phyloP scores from a whole-genome alignment of 2,888 invertebrate species.

The Drosophila anceps region DNA sequence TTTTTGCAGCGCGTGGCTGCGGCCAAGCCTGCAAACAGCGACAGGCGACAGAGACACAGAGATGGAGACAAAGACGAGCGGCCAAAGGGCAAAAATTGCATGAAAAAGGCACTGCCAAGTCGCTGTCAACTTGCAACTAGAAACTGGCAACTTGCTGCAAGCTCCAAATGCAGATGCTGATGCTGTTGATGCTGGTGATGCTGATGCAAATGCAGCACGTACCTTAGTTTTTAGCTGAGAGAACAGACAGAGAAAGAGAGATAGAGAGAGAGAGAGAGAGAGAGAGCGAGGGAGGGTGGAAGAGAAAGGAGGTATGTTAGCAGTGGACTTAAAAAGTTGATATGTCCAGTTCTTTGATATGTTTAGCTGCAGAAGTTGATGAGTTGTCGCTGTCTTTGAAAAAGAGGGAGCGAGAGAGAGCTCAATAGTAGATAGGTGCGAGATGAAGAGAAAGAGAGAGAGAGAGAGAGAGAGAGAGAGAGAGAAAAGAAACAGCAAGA shows the following conservation, averaged over 20 bases:
- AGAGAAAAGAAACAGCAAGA: background rate
- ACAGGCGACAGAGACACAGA: slow-evolving; percentile 9
- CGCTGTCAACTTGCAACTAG: slow-evolving; percentile 25
- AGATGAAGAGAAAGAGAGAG: no score
- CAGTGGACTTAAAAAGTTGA: slow-evolving; percentile 1
- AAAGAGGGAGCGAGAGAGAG: background rate
- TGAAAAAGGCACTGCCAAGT: slow-evolving; percentile 43
- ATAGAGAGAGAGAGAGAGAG: background rate
- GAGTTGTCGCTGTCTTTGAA: background rate
- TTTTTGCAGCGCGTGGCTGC: slow-evolving; percentile 55
- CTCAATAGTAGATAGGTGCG: no score
- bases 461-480: background rate
- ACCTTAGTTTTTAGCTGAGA: slow-evolving; percentile 2
- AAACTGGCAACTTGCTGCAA: slow-evolving; percentile 17
- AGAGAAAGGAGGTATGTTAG: background rate
- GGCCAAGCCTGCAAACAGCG: slow-evolving; percentile 24
- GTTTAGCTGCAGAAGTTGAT: slow-evolving; percentile 11
- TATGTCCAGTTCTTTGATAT: slow-evolving; percentile 38
- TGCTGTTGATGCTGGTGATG: slow-evolving; percentile 32
- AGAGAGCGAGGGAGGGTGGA: background rate
- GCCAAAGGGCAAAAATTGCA: slow-evolving; percentile 61
- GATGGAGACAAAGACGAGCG: slow-evolving; percentile 11
- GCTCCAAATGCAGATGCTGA: slow-evolving; percentile 17
- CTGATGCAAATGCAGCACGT: slow-evolving; percentile 53
- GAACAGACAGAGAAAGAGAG: background rate